Evolutionary conservation across 2,113 vertebrate species (phyloP).

Genomic region (Quiscalus mexicanus): DNA sequence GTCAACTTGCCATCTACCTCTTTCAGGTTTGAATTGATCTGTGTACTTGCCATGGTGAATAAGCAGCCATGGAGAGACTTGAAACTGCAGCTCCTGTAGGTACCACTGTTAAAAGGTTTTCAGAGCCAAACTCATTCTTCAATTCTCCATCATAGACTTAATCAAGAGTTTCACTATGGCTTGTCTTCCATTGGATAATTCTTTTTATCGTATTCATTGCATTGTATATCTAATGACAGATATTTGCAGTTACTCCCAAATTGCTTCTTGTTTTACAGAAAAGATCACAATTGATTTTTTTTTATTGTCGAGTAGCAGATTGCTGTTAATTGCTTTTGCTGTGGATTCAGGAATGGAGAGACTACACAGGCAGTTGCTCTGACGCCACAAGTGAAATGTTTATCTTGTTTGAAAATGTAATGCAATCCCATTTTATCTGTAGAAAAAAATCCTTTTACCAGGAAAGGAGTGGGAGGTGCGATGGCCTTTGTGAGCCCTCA

Average conservation of each 20-base stretch:
- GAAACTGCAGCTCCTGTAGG: neutral
- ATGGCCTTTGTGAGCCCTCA: neutral
- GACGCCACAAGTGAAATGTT: neutral
- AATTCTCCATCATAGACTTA: neutral
- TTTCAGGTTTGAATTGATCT: neutral
- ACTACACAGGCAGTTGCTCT: fast-evolving
- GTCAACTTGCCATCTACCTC: neutral
- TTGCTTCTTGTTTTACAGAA: neutral
- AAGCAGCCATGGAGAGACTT: neutral
- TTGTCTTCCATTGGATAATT: neutral
- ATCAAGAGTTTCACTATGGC: neutral
- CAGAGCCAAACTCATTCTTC: neutral
- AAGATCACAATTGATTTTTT: neutral
- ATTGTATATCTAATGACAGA: neutral
- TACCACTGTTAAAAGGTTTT: neutral
- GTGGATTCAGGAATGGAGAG: neutral
- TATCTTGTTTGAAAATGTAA: neutral
- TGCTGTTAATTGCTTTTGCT: neutral
- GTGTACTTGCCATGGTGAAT: neutral
- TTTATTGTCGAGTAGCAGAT: neutral
- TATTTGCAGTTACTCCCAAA: neutral
- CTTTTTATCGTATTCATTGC: neutral
- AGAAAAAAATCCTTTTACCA: neutral
- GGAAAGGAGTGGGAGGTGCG: neutral
- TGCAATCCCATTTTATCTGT: neutral